These are phyloP conservation scores for Tribolium freemani DNA, from an alignment of 2,888 invertebrate genomes.

Conservation along the genomic window DNA sequence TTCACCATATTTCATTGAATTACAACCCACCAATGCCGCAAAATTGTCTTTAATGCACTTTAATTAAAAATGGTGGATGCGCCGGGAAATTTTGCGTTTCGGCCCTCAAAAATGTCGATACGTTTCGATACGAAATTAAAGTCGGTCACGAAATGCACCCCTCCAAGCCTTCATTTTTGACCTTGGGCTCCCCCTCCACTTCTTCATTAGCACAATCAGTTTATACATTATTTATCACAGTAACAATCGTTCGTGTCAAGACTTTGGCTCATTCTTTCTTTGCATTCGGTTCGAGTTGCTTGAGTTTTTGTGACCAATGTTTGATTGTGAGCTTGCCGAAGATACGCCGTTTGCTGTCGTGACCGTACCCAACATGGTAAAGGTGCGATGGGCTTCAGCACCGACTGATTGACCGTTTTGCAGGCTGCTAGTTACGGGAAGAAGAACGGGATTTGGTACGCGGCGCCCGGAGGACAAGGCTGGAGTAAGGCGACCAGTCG, in stretches of 20 bases:
- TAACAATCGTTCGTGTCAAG: conserved; percentile 54
- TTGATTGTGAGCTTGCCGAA: conserved; percentile 71
- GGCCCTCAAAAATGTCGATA: conserved; percentile 30
- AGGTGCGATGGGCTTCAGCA: background rate
- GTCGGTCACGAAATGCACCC: conserved; percentile 52
- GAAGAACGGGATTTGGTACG: conserved; percentile 91
- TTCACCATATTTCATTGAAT: conserved; percentile 32
- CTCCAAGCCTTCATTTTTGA: conserved; percentile 57
- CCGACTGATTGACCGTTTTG: conserved; percentile 43
- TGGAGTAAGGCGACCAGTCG: conserved; percentile 81
- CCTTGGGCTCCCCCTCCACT: conserved; percentile 58
- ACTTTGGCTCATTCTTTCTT: conserved; percentile 44
- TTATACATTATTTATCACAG: conserved; percentile 60
- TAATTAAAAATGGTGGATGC: conserved; percentile 30
- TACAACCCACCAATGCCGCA: conserved; percentile 29
- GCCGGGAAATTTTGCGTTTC: conserved; percentile 19
- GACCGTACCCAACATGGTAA: conserved; percentile 76
- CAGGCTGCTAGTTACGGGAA: conserved; percentile 92
- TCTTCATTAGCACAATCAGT: conserved; percentile 61
- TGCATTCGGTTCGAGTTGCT: conserved; percentile 12
- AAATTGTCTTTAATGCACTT: conserved; percentile 11
- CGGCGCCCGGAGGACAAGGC: conserved; percentile 72
- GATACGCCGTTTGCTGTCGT: conserved; percentile 78
- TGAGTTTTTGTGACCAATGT: conserved; percentile 54
- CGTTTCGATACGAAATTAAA: conserved; percentile 49